phyloP scores from a whole-genome alignment of 2,888 invertebrate genomes.

The Phyllotreta cruciferae region DNA sequence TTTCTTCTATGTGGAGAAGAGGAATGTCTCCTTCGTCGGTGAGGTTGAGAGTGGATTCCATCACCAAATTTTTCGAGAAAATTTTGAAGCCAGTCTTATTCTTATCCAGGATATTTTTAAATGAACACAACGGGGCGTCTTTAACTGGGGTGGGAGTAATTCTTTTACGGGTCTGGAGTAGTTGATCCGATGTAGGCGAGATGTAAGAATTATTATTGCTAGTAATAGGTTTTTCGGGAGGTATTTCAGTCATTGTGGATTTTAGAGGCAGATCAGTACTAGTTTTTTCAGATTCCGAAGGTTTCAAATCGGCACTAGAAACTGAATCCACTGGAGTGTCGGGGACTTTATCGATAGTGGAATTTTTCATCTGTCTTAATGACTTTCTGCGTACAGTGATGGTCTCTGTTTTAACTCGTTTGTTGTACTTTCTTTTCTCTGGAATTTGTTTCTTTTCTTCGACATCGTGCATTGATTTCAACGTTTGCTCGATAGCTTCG shows the following conservation, averaged over 20 bases:
- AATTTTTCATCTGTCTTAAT: too few species aligned
- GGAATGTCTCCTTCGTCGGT: constrained; percentile 43
- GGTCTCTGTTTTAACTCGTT: too few species aligned
- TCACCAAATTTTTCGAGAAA: constrained; percentile 12
- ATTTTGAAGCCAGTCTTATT: constrained; percentile 11
- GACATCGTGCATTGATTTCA: background rate
- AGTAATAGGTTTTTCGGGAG: too few species aligned
- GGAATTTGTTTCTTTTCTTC: too few species aligned
- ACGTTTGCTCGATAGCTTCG: background rate
- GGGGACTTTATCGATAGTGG: too few species aligned
- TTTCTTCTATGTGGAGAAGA: constrained; percentile 40
- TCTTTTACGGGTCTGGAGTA: constrained; percentile 22
- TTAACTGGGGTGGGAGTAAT: constrained; percentile 37
- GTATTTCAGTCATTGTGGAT: too few species aligned
- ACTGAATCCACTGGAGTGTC: too few species aligned
- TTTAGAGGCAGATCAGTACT: too few species aligned
- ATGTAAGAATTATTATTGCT: background rate
- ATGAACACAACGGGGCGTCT: constrained; percentile 29
- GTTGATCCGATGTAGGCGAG: constrained; percentile 1
- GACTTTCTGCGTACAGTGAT: too few species aligned
- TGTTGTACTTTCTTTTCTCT: too few species aligned
- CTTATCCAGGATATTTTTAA: constrained; percentile 35
- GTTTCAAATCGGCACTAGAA: too few species aligned
- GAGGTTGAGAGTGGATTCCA: constrained; percentile 29
- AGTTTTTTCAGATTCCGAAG: too few species aligned